Percentiles rank a stretch among this genome's conserved stretches.
Evolutionary conservation across 2,888 invertebrate genomes (phyloP).

Genomic region (Koerneria pararmatus): DNA sequence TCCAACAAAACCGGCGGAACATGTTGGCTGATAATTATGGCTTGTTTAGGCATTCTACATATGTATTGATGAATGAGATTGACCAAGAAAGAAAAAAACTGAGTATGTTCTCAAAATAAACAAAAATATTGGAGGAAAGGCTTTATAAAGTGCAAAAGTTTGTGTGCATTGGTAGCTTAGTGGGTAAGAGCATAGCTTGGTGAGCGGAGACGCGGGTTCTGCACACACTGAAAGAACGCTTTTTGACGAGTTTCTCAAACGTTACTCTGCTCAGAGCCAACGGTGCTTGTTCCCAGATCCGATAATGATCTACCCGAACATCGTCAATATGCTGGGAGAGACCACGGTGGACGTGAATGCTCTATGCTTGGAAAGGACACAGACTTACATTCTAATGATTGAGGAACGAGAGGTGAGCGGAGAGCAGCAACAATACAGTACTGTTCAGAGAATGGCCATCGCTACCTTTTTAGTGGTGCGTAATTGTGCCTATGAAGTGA

Average conservation of each 20-base stretch:
- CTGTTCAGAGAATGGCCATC: too few species aligned
- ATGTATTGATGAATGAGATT: not conserved
- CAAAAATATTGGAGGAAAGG: too few species aligned
- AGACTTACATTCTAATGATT: constrained; percentile 57
- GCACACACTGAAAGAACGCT: not conserved
- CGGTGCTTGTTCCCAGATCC: constrained; percentile 40
- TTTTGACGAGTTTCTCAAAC: not conserved
- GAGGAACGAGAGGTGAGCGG: constrained; percentile 46
- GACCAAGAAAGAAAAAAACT: not conserved
- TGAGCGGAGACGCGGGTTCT: too few species aligned
- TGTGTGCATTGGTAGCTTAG: too few species aligned
- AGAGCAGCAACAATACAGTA: not conserved
- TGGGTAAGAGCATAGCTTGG: too few species aligned
- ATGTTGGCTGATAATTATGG: constrained; percentile 40
- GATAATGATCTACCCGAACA: constrained; percentile 71
- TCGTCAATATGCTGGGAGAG: constrained; percentile 94
- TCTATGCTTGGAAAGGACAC: constrained; percentile 75
- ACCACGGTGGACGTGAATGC: constrained; percentile 93
- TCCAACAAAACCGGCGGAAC: constrained; percentile 60
- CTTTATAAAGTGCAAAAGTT: too few species aligned
- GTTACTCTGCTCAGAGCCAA: not conserved
- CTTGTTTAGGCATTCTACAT: not conserved
- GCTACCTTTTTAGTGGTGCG: too few species aligned
- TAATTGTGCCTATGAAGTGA: too few species aligned
- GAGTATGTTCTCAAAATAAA: too few species aligned